Base-by-base conservation (phyloP, 2,888 invertebrate species). In the Lottia gigantea region DNA sequence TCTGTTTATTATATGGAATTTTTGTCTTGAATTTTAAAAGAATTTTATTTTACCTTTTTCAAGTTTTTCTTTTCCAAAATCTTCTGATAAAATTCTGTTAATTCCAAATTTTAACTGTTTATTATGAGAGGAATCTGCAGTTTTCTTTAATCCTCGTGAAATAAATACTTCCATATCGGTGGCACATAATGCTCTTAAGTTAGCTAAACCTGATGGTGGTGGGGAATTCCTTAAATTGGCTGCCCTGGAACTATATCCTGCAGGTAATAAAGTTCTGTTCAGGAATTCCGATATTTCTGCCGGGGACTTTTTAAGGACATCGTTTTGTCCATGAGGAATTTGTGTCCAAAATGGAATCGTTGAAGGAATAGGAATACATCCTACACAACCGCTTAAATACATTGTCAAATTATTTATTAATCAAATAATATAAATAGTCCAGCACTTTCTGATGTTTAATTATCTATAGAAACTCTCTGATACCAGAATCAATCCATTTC, bases 171-270 rank as follows among this genome's bases (percentile, higher is more conserved):
- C 71, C 1, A 77, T 75, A 23, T 78, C 81, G 0, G 79, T 74
- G 46, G 81, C 77, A 71, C 84, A 84, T 55, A 84, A 74, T 0
- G 83, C 83, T 68, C 83, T 80, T 8, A 84, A 73, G 6, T 82
- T 82, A 8, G 81, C 83, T 26, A 84, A 73, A 0, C 82, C 84
- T 2, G 82, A 83, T 6, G 77, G 76, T 15, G 72, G 62, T 40
- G 72, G 61, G 4, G 67, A 55, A n/a, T 46, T 62, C 26, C 64
- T 49, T 19, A 23, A 23, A 23, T 55, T 55, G 8, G 19, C 55
- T 15, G 19, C 19, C 55, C 55, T 23, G 19, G 55, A 23, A 23
- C 23, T 55, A 14, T 19, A 55, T 23, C 19, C 55, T 1, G 68
- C 64, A 25, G 68, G 31, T 14, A 62, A 16, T 31, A 64, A 46